These are phyloP conservation scores for Heliothis subflexa DNA, from an alignment of 1,140 invertebrate genomes.

Conservation along the genomic window DNA sequence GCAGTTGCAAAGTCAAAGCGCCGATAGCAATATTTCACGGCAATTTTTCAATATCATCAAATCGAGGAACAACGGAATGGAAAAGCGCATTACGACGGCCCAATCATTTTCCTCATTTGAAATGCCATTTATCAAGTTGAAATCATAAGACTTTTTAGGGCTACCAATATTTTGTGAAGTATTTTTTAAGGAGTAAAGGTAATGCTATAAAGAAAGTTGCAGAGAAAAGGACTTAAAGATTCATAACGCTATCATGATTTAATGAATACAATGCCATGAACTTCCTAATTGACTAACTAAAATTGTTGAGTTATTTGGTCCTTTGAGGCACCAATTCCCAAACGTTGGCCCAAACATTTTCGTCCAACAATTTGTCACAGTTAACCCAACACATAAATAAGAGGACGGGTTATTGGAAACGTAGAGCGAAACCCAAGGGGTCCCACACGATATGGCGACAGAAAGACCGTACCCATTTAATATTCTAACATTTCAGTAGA, in stretches of 20 bases:
- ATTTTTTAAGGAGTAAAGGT: too few species aligned
- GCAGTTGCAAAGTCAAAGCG: conserved; percentile 53
- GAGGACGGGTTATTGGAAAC: conserved; percentile 35
- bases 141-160: neutral
- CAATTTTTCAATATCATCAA: conserved; percentile 61
- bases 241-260: too few species aligned
- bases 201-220: too few species aligned
- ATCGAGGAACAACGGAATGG: conserved; percentile 45
- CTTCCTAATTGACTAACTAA: neutral
- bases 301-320: neutral
- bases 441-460: conserved; percentile 21
- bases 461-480: conserved; percentile 39
- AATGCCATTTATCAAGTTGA: neutral
- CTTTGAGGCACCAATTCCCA: neutral
- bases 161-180: too few species aligned
- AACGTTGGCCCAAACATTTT: conserved; percentile 30
- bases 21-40: conserved; percentile 54
- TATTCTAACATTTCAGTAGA: conserved; percentile 45
- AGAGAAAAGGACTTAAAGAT: too few species aligned
- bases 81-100: conserved; percentile 44
- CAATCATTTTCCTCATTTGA: conserved; percentile 13
- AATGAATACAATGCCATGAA: neutral
- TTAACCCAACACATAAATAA: conserved; percentile 36
- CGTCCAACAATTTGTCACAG: conserved; percentile 31
- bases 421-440: conserved; percentile 15